Evolutionary conservation across 2,888 invertebrate species (phyloP).

Genomic region (Trachelus tabidus): DNA sequence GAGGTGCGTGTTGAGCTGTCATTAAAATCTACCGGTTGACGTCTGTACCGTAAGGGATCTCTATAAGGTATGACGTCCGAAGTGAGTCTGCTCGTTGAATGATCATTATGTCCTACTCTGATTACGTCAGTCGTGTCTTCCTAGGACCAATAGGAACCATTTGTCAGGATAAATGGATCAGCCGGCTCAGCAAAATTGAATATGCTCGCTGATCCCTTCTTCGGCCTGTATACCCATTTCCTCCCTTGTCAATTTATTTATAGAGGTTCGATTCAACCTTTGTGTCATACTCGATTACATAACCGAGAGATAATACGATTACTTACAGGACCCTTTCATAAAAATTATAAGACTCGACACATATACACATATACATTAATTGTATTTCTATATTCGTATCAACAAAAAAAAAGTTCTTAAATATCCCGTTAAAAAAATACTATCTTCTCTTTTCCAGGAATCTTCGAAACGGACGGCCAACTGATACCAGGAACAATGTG

Average conservation of each 20-base stretch:
- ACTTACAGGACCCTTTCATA: not conserved
- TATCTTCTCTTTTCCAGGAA: constrained; percentile 70
- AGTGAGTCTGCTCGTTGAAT: constrained; percentile 27
- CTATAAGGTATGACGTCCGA: not conserved
- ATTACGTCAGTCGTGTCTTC: constrained; percentile 37
- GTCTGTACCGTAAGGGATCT: no score
- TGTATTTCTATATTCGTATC: not conserved
- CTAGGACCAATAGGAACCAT: constrained; percentile 33
- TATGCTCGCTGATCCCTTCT: constrained; percentile 6
- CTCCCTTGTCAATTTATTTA: no score
- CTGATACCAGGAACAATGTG: constrained; percentile 82
- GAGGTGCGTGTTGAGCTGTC: no score
- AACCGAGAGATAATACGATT: no score
- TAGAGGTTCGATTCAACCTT: no score
- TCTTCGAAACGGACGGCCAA: constrained; percentile 85
- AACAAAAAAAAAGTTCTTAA: no score
- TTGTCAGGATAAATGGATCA: constrained; percentile 39
- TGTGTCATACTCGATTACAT: no score
- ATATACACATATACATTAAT: not conserved
- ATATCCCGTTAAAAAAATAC: not conserved
- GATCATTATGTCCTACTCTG: constrained; percentile 35
- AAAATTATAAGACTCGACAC: not conserved
- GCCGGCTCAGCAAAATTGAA: constrained; percentile 10
- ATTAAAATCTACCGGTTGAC: no score
- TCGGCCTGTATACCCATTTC: not conserved